Percentiles rank a stretch among this genome's conserved stretches.
Evolutionary conservation across 1,140 invertebrate genomes (phyloP).

Genomic region (Camponotus floridanus): DNA sequence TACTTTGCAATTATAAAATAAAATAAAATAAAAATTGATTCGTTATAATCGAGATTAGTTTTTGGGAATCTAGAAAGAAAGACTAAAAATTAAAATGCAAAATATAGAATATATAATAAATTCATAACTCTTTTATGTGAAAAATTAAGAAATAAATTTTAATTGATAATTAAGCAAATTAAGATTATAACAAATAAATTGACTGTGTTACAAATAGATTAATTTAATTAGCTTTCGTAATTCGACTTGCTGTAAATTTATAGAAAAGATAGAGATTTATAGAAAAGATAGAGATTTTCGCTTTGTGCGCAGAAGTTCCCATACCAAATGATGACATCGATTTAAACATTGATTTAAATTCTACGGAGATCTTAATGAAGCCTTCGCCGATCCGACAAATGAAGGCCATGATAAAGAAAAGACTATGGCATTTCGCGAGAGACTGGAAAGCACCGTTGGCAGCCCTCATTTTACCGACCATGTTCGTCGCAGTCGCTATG

Average conservation of each 20-base stretch:
- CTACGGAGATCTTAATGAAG: slow-evolving; percentile 73
- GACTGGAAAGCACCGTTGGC: slow-evolving; percentile 88
- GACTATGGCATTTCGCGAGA: slow-evolving; percentile 87
- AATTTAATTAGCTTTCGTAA: background rate
- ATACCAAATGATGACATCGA: slow-evolving; percentile 81
- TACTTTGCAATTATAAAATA: background rate
- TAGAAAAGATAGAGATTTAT: background rate
- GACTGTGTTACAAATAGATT: background rate
- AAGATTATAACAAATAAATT: slow-evolving; percentile 32
- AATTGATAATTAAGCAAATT: background rate
- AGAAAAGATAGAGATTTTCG: background rate
- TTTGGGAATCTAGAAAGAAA: background rate
- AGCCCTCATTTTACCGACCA: slow-evolving; percentile 88
- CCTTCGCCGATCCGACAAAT: slow-evolving; percentile 77
- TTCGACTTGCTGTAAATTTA: background rate
- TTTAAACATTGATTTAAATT: slow-evolving; percentile 83
- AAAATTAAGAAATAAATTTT: background rate
- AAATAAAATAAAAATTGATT: background rate
- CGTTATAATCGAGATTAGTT: background rate
- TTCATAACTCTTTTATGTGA: background rate
- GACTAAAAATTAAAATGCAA: background rate
- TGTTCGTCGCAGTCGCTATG: slow-evolving; percentile 90
- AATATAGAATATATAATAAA: background rate
- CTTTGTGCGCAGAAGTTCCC: slow-evolving; percentile 67
- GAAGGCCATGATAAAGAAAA: slow-evolving; percentile 86